Evolutionary conservation across 2,113 vertebrate genomes (phyloP).

Genomic region (Pelusios castaneus): DNA sequence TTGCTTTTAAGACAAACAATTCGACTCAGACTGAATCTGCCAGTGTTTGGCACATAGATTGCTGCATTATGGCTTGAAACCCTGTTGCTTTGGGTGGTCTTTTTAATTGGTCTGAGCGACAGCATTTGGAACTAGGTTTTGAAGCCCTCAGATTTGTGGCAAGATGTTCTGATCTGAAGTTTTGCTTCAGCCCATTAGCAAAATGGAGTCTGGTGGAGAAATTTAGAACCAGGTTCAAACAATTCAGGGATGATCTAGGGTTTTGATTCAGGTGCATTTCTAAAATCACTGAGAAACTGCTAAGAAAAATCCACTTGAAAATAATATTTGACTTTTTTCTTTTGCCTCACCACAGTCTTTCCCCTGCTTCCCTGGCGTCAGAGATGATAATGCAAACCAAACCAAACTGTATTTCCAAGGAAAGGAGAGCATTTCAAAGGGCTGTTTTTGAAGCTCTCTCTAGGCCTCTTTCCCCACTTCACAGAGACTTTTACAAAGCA

Average conservation of each 20-base stretch:
- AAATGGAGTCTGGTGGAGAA: no score
- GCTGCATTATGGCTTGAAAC: background rate
- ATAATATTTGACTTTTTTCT: background rate
- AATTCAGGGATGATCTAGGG: background rate
- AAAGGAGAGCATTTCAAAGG: background rate
- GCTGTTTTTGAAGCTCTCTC: background rate
- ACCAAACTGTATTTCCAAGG: background rate
- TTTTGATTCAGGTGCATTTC: background rate
- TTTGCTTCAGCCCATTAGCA: no score
- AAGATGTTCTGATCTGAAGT: background rate
- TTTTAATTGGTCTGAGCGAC: background rate
- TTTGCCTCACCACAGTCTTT: background rate
- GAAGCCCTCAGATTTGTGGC: background rate
- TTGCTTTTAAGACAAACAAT: background rate
- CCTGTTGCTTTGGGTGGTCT: background rate
- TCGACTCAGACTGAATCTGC: background rate
- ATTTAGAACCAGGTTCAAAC: no score
- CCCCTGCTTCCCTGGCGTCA: background rate
- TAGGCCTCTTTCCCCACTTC: background rate
- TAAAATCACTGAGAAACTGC: background rate
- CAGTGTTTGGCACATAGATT: background rate
- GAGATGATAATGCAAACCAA: background rate
- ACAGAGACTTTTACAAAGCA: background rate
- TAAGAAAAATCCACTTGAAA: background rate
- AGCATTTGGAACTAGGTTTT: background rate